phyloP scores from a whole-genome alignment of 2,113 vertebrate species.

The Origma solitaria region DNA sequence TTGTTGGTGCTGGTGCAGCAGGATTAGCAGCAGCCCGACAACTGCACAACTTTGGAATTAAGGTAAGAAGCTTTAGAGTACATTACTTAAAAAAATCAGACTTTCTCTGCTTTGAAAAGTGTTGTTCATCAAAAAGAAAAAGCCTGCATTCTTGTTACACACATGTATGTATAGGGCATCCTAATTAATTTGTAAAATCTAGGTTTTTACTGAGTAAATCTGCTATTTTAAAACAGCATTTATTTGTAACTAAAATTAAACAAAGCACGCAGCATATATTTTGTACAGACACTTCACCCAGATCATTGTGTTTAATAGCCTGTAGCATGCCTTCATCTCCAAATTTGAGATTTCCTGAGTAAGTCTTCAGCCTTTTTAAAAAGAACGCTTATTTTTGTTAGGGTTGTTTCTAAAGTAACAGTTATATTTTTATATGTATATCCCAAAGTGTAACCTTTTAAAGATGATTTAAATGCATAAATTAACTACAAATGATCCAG shows the following conservation, averaged over 20 bases:
- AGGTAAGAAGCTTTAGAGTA: slow-evolving; percentile 71
- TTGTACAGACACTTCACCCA: background rate
- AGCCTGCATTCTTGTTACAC: background rate
- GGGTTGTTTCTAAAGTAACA: background rate
- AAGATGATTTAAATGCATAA: background rate
- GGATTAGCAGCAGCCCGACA: slow-evolving; percentile 93
- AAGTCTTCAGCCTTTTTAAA: background rate
- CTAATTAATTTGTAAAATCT: background rate
- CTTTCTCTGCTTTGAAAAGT: background rate
- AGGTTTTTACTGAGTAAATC: background rate
- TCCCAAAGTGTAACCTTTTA: background rate
- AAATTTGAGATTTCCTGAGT: background rate
- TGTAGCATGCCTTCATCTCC: background rate
- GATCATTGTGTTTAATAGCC: background rate
- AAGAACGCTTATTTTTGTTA: background rate
- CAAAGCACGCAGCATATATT: background rate
- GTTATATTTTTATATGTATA: background rate
- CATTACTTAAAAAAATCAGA: background rate
- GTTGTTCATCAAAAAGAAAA: background rate
- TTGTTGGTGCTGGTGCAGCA: slow-evolving; percentile 90
- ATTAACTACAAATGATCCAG: background rate
- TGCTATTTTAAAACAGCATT: background rate
- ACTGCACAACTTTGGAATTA: slow-evolving; percentile 92
- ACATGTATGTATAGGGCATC: background rate
- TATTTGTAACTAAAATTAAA: background rate